Conservation (phyloP, 2,113 vertebrate species). For the Chrysochloris asiatica region DNA sequence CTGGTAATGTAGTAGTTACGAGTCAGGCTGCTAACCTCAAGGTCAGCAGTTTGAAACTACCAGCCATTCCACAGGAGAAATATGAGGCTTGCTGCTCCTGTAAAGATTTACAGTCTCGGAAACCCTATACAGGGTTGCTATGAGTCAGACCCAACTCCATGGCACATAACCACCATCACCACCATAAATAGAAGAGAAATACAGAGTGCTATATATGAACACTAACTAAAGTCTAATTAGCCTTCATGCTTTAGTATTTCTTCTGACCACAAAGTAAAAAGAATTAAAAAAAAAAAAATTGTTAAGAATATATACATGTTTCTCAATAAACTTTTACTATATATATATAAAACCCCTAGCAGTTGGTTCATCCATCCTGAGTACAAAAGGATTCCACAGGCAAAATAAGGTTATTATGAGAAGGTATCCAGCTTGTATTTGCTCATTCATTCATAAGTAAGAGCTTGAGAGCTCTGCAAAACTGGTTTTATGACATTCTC, state of each 20-base stretch:
- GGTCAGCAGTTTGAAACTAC: no score
- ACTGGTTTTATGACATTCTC: slow-evolving; percentile 69
- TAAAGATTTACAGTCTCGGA: no score
- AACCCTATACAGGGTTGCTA: no score
- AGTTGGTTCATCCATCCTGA: neutral
- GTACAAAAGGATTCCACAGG: slow-evolving; percentile 39
- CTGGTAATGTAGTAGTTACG: no score
- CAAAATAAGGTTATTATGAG: slow-evolving; percentile 42
- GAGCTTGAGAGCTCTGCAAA: neutral
- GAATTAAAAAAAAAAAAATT: no score
- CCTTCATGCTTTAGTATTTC: neutral
- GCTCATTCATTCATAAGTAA: slow-evolving; percentile 44
- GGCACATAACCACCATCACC: no score
- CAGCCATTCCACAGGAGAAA: no score
- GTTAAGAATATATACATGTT: neutral
- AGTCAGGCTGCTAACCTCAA: no score
- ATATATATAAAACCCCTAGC: neutral
- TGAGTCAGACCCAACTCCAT: no score
- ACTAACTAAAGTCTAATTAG: neutral
- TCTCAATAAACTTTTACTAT: slow-evolving; percentile 39
- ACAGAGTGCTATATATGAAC: neutral
- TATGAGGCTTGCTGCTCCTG: no score
- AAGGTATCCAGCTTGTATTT: slow-evolving; percentile 35
- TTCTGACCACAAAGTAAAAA: neutral
- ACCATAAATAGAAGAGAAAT: neutral